phyloP scores from a whole-genome alignment of 2,888 invertebrate species.

The Hemicrepidius hirtus region DNA sequence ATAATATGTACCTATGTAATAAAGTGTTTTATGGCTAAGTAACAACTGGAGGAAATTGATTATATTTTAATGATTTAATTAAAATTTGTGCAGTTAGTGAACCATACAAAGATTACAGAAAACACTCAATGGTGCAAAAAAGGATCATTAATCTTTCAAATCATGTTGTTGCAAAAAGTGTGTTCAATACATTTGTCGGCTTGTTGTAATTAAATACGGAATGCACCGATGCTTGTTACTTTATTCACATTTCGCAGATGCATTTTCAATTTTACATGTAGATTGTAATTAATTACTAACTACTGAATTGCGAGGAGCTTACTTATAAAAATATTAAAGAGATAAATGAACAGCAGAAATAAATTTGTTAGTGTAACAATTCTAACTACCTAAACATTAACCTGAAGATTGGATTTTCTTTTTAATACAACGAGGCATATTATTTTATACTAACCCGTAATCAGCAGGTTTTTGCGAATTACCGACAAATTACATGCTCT shows the following conservation, averaged over 20 bases:
- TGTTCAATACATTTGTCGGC: slow-evolving; percentile 11
- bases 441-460: too few relatives aligned
- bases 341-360: too few relatives aligned
- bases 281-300: neutral
- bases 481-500: too few relatives aligned
- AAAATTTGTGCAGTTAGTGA: slow-evolving; percentile 14
- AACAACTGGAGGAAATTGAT: slow-evolving; percentile 12
- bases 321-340: too few relatives aligned
- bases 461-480: too few relatives aligned
- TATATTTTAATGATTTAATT: slow-evolving; percentile 17
- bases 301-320: neutral
- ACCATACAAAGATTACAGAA: slow-evolving; percentile 3
- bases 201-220: neutral
- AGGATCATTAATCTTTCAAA: slow-evolving; percentile 17
- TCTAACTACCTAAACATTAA: too few relatives aligned
- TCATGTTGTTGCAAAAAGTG: slow-evolving; percentile 11
- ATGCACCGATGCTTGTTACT: neutral
- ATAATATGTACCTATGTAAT: neutral
- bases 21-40: neutral
- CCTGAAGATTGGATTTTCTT: too few relatives aligned
- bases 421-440: too few relatives aligned
- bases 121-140: slow-evolving; percentile 5
- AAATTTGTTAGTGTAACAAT: too few relatives aligned
- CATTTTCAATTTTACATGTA: neutral
- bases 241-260: neutral